Evolutionary conservation across 37 sponge, comb jelly and placozoan species (phyloP).

Genomic region (Axinella damicornis): DNA sequence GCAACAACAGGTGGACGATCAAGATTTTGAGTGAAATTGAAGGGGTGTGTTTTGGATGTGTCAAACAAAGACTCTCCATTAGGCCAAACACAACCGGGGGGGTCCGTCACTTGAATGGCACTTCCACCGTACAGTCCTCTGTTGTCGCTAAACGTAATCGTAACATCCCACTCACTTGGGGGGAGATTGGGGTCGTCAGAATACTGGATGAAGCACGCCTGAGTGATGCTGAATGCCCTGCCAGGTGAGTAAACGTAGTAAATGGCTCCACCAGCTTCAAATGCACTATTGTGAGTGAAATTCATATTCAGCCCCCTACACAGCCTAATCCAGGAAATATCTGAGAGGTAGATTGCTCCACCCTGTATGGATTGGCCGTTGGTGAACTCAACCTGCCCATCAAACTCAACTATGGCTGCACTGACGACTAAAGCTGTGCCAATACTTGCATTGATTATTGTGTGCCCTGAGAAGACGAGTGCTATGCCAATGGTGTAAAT

Average conservation of each 20-base stretch:
- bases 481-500: neutral
- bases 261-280: slow-evolving; percentile 35
- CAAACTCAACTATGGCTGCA: slow-evolving; percentile 5
- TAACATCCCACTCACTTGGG: slow-evolving; percentile 23
- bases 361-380: slow-evolving; percentile 8
- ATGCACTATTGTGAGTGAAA: slow-evolving; percentile 18
- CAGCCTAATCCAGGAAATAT: slow-evolving; percentile 22
- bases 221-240: neutral
- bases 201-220: slow-evolving; percentile 24
- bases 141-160: slow-evolving; percentile 17
- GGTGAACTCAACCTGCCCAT: neutral
- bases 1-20: neutral
- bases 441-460: neutral
- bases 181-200: neutral
- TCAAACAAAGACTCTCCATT: slow-evolving; percentile 10
- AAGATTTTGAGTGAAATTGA: neutral
- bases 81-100: slow-evolving; percentile 8
- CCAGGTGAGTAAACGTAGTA: slow-evolving; percentile 13
- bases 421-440: slow-evolving; percentile 24
- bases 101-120: slow-evolving; percentile 16
- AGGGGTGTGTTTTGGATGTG: neutral
- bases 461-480: neutral
- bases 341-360: slow-evolving; percentile 22
- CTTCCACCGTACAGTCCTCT: slow-evolving; percentile 8
- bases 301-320: neutral